Evolutionary conservation across 2,113 vertebrate species (phyloP), one percentile per base, ranked within the genome.

Genomic region (Hippolais icterina): DNA sequence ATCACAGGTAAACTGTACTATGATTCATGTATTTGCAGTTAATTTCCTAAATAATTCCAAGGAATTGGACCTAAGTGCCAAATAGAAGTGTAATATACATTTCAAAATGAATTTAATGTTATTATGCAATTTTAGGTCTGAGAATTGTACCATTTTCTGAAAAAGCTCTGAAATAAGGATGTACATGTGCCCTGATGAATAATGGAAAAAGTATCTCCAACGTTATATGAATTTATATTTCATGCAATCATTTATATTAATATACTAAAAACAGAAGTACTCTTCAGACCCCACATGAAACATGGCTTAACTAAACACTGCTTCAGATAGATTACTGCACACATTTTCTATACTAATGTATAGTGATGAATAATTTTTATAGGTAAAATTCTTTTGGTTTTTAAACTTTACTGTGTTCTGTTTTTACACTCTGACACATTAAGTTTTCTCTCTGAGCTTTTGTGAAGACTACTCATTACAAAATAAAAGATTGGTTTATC

Each of bases 401-500:
- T 77, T 54, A 17, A 82, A 61, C 11, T 92, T 52, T 22, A 5
- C 31, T 54, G 20, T 53, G n/a, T 65, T 93, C 46, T 86, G 29
- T 31, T 66, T 89, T 90, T 90, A 52, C 90, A 92, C 85, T 93
- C 54, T 96, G 87, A 83, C 83, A 92, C 52, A 92, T 25, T 88
- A 50, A 81, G 9, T 86, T 79, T 61, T 39, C 35, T 86, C 35
- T 76, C 42, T 4, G 12, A 50, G 39, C 39, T 63, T 91, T 74
- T 90, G 75, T 83, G 59, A 66, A 90, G 75, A 59, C 64, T 64
- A 52, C 22, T 6, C 19, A 15, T 77, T 50, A 44, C 71, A 90
- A 97, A 96, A 95, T 35, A 96, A 75, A 91, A 90, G 35, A 80
- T 72, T 68, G 20, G 57, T 75, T 93, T 92, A 93, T 77, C 90